phyloP scores from a whole-genome alignment of 2,113 vertebrate species.

The Axis porcinus region DNA sequence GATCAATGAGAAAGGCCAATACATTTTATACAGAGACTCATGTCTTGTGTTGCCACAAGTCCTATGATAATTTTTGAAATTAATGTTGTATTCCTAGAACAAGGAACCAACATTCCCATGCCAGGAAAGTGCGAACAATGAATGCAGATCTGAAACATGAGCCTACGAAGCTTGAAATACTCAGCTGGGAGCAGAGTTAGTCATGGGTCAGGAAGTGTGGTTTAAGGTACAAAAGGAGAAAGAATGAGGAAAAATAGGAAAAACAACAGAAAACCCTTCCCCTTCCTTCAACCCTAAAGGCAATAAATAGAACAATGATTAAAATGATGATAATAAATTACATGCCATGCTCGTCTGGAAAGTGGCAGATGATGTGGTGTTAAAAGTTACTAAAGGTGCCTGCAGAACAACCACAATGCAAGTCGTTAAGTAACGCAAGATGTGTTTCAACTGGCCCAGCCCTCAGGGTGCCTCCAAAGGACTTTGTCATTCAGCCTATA shows the following conservation, averaged over 20 bases:
- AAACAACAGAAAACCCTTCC: not conserved
- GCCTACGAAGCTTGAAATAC: conserved; percentile 81
- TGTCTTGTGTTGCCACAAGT: conserved; percentile 84
- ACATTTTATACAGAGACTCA: conserved; percentile 86
- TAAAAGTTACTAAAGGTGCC: conserved; percentile 67
- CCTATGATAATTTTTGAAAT: conserved; percentile 80
- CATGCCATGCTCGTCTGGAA: conserved; percentile 57
- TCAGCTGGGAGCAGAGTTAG: conserved; percentile 74
- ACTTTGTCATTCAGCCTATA: conserved; percentile 59
- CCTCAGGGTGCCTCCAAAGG: conserved; percentile 58
- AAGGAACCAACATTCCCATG: conserved; percentile 82
- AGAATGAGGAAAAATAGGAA: not conserved
- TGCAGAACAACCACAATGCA: conserved; percentile 76
- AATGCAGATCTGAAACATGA: conserved; percentile 86
- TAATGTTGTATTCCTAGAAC: conserved; percentile 80
- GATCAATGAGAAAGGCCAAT: conserved; percentile 86
- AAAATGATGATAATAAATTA: conserved; percentile 50
- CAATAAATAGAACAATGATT: conserved; percentile 43
- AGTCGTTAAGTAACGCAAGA: conserved; percentile 66
- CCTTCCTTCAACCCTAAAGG: conserved; percentile 47
- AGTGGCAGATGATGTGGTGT: conserved; percentile 67
- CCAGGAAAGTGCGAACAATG: conserved; percentile 84
- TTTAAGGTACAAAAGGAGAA: conserved; percentile 64
- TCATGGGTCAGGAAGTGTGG: conserved; percentile 73
- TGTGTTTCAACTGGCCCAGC: conserved; percentile 67